Conservation (phyloP, 2,888 invertebrate species). For the Apotomis betuletana region DNA sequence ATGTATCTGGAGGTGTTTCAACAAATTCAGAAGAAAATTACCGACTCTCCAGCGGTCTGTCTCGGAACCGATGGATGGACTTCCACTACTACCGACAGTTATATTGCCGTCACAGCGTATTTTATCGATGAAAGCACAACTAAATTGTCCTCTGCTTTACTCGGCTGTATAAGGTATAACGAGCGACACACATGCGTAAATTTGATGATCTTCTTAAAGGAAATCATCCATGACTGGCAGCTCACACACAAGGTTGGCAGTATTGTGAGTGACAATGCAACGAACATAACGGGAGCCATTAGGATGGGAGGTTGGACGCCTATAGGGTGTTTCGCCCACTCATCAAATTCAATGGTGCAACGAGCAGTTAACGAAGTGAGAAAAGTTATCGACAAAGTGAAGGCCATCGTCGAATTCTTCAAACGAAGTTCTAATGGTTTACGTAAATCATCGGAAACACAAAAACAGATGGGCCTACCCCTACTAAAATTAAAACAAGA, state of each 20-base stretch:
- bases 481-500: slow-evolving; percentile 4
- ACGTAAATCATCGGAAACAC: neutral
- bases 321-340: slow-evolving; percentile 12
- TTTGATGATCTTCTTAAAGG: too few species aligned
- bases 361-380: neutral
- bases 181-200: too few species aligned
- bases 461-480: neutral
- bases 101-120: slow-evolving; percentile 11
- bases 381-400: too few species aligned
- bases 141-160: too few species aligned
- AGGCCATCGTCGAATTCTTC: slow-evolving; percentile 3
- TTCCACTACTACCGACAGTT: slow-evolving; percentile 1
- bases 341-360: neutral
- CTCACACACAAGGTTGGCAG: too few species aligned
- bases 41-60: neutral
- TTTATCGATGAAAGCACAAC: too few species aligned
- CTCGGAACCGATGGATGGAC: slow-evolving; percentile 13
- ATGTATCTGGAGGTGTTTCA: slow-evolving; percentile 8
- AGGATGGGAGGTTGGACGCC: neutral
- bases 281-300: neutral
- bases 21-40: slow-evolving; percentile 11
- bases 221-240: too few species aligned
- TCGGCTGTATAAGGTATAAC: too few species aligned
- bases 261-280: too few species aligned
- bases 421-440: neutral